Conservation (phyloP, 2,113 vertebrate species). For the Sylvia atricapilla region DNA sequence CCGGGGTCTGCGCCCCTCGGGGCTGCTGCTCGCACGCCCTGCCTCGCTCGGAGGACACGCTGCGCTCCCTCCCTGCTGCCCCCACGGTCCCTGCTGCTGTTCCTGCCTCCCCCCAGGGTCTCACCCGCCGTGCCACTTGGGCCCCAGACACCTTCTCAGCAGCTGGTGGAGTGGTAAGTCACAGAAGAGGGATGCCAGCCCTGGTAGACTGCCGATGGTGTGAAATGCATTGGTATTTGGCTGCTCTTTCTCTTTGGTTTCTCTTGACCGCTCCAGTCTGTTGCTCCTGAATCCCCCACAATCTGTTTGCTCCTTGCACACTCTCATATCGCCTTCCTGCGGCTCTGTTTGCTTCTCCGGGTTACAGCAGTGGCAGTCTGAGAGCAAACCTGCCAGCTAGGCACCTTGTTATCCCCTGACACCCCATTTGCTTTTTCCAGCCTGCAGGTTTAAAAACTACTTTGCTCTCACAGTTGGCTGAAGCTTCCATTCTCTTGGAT, state of each 20-base stretch:
- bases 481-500: background rate
- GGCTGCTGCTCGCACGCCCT: background rate
- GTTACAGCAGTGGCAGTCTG: background rate
- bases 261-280: background rate
- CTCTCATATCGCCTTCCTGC: fast-evolving
- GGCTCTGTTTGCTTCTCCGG: background rate
- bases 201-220: background rate
- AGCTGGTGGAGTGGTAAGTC: slow-evolving; percentile 16
- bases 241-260: background rate
- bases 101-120: background rate
- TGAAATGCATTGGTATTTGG: background rate
- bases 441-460: background rate
- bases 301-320: background rate
- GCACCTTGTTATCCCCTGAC: background rate
- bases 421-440: background rate
- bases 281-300: background rate
- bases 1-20: background rate
- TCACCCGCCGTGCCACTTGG: background rate
- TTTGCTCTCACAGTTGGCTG: background rate
- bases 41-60: background rate
- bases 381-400: background rate
- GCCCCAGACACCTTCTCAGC: background rate
- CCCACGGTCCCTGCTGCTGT: background rate
- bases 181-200: background rate
- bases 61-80: background rate